These are phyloP conservation scores for Oreochromis niloticus DNA, from an alignment of 2,113 vertebrate species.

Conservation along the genomic window DNA sequence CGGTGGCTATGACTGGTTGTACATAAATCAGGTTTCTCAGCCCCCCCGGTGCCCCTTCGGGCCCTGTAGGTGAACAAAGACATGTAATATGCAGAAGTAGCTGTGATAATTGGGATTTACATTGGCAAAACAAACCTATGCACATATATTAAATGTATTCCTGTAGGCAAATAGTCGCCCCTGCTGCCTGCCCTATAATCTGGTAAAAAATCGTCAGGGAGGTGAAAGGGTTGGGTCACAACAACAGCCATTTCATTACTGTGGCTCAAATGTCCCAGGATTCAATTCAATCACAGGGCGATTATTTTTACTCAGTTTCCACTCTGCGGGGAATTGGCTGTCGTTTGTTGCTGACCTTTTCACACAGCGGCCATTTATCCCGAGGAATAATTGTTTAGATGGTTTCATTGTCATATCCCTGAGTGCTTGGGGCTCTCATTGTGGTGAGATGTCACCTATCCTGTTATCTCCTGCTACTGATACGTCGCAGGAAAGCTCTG, in stretches of 20 bases:
- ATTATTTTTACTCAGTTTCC: slow-evolving; percentile 62
- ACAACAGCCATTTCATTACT: slow-evolving; percentile 74
- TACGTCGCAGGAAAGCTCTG: background rate
- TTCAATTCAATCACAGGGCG: slow-evolving; percentile 69
- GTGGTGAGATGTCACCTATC: slow-evolving; percentile 40
- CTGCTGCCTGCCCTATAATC: slow-evolving; percentile 55
- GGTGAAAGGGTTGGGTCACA: slow-evolving; percentile 59
- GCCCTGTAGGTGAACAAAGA: slow-evolving; percentile 25
- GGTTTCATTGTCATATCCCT: slow-evolving; percentile 64
- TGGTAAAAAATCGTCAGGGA: slow-evolving; percentile 45
- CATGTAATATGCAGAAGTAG: slow-evolving; percentile 47
- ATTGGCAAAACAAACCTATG: slow-evolving; percentile 52
- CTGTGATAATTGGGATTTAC: slow-evolving; percentile 63
- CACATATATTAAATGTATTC: slow-evolving; percentile 54
- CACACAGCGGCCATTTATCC: slow-evolving; percentile 51
- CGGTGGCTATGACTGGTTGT: background rate
- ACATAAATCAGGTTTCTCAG: background rate
- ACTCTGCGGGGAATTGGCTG: slow-evolving; percentile 58
- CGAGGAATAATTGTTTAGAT: slow-evolving; percentile 53
- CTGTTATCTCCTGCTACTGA: slow-evolving; percentile 36
- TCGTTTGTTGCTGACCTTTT: slow-evolving; percentile 61
- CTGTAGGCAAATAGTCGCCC: slow-evolving; percentile 68
- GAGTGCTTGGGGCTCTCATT: slow-evolving; percentile 43
- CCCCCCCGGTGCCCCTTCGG: background rate
- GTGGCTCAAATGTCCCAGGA: slow-evolving; percentile 56